These are phyloP conservation scores for Seriola aureovittata DNA, from an alignment of 2,113 vertebrate genomes.

Conservation along the genomic window DNA sequence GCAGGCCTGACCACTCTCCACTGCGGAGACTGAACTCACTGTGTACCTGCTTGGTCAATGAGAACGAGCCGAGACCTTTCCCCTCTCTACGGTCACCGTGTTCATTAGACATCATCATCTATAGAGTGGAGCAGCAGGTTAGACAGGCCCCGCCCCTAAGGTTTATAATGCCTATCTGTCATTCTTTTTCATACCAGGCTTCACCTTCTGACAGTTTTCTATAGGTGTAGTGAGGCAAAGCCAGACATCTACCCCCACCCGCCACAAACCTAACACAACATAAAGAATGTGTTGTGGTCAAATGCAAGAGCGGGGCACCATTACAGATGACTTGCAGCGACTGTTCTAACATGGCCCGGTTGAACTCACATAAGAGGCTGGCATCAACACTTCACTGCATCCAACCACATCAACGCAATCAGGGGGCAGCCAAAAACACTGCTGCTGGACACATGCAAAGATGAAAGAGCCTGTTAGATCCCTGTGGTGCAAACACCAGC, in stretches of 20 bases:
- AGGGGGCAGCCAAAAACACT: conserved; percentile 28
- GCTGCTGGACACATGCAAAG: conserved; percentile 45
- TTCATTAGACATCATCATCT: neutral
- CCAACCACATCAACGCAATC: conserved; percentile 42
- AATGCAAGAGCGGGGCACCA: conserved; percentile 25
- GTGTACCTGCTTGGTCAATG: neutral
- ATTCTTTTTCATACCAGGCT: neutral
- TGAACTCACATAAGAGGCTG: conserved; percentile 41
- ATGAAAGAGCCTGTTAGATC: conserved; percentile 46
- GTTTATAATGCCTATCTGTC: neutral
- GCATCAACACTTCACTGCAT: conserved; percentile 44
- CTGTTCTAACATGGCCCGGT: conserved; percentile 25
- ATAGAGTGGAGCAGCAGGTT: neutral
- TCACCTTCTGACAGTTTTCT: conserved; percentile 26
- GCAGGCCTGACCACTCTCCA: neutral
- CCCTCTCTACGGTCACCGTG: neutral
- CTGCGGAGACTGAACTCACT: neutral
- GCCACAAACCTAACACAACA: conserved; percentile 5
- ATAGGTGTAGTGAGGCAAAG: conserved; percentile 20
- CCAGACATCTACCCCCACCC: neutral
- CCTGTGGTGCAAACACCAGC: conserved; percentile 45
- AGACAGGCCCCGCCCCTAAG: neutral
- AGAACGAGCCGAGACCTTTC: neutral
- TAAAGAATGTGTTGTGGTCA: conserved; percentile 40
- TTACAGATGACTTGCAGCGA: conserved; percentile 21